Evolutionary conservation across 2,113 vertebrate species (phyloP).

Genomic region (Oxygymnocypris stewartii): DNA sequence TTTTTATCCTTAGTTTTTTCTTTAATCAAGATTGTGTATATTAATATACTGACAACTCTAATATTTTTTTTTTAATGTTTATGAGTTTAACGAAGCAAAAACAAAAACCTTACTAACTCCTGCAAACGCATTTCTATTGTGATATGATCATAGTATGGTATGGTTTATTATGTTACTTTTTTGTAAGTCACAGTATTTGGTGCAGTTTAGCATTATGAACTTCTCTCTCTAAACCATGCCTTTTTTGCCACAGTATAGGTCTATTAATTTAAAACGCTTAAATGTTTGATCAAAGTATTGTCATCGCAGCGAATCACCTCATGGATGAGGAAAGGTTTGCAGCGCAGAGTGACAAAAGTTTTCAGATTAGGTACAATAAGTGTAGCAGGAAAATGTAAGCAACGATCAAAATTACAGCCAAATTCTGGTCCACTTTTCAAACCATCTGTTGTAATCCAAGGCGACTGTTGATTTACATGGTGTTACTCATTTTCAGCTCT

Average conservation of each 20-base stretch:
- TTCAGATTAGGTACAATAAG: constrained; percentile 1
- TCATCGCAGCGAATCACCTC: not conserved
- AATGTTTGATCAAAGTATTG: not conserved
- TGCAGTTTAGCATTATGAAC: not conserved
- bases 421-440: constrained; percentile 2
- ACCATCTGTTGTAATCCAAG: not conserved
- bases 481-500: constrained; percentile 9
- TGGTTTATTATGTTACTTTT: not conserved
- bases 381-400: not conserved
- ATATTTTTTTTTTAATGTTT: too few species aligned
- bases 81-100: too few species aligned
- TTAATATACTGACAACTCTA: too few species aligned
- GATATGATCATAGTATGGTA: not conserved
- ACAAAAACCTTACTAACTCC: too few species aligned
- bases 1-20: too few species aligned
- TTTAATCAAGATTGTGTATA: too few species aligned
- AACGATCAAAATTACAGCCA: not conserved
- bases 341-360: not conserved
- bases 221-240: not conserved
- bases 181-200: not conserved
- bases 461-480: constrained; percentile 1
- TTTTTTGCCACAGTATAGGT: not conserved
- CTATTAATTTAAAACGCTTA: not conserved
- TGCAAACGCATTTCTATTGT: not conserved
- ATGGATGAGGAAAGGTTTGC: not conserved